phyloP scores from a whole-genome alignment of 2,113 vertebrate genomes.

The Cololabis saira region DNA sequence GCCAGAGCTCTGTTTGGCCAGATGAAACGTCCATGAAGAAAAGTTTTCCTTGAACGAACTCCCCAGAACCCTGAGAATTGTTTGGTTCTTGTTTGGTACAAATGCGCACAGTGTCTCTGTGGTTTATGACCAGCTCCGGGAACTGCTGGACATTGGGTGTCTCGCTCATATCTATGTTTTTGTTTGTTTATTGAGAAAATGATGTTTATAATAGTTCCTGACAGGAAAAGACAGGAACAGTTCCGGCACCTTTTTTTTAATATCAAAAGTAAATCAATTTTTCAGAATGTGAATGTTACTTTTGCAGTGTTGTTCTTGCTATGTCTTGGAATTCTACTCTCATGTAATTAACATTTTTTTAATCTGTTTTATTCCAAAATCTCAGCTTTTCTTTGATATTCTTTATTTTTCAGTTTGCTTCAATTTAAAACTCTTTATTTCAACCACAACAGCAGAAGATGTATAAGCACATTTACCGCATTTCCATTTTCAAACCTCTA shows the following conservation, averaged over 20 bases:
- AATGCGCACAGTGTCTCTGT: fast-evolving
- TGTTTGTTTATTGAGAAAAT: background rate
- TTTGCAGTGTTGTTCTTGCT: background rate
- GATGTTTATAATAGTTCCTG: background rate
- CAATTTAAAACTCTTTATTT: background rate
- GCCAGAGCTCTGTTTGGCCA: no score
- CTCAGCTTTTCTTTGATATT: background rate
- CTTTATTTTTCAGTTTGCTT: background rate
- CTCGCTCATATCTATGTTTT: constrained; percentile 22
- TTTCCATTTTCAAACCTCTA: no score
- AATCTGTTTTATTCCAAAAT: background rate
- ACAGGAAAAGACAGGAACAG: background rate
- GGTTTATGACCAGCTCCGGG: constrained; percentile 12
- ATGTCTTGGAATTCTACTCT: background rate
- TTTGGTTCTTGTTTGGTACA: background rate
- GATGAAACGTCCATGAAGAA: background rate
- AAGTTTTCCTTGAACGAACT: background rate
- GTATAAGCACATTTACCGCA: no score
- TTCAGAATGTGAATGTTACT: background rate
- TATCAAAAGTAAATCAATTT: background rate
- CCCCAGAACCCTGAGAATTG: background rate
- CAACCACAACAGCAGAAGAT: no score
- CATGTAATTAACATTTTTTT: background rate
- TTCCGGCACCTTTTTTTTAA: background rate
- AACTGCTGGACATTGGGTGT: constrained; percentile 1